phyloP scores from a whole-genome alignment of 2,888 invertebrate species.

The Sympetrum striolatum region DNA sequence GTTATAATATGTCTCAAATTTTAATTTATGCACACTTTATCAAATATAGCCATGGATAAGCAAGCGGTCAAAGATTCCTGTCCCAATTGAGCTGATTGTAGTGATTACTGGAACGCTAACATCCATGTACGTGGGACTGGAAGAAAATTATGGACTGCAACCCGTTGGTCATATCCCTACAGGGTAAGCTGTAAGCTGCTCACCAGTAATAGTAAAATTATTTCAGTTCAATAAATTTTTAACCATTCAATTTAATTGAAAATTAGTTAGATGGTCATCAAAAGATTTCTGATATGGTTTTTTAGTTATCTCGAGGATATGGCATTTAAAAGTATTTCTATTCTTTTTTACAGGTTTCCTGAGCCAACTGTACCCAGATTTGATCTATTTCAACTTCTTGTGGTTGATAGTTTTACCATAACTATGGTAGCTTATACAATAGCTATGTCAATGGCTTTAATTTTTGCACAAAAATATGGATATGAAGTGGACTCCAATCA shows the following conservation, averaged over 20 bases:
- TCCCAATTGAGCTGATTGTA: slow-evolving; percentile 78
- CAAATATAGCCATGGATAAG: slow-evolving; percentile 65
- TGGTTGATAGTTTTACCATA: slow-evolving; percentile 49
- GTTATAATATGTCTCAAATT: background rate
- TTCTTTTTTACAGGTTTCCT: slow-evolving; percentile 52
- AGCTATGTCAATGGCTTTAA: slow-evolving; percentile 57
- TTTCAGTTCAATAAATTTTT: no score
- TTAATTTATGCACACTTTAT: background rate
- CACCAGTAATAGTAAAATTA: background rate
- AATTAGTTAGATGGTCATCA: background rate
- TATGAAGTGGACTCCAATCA: slow-evolving; percentile 57
- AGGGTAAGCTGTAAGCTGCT: slow-evolving; percentile 60
- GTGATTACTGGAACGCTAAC: slow-evolving; percentile 72
- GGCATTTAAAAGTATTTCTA: background rate
- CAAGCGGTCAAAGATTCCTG: slow-evolving; percentile 70
- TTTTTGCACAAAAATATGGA: slow-evolving; percentile 57
- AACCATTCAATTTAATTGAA: background rate
- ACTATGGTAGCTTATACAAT: slow-evolving; percentile 57
- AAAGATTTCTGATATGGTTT: no score
- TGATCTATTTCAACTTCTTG: slow-evolving; percentile 6
- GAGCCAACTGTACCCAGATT: slow-evolving; percentile 52
- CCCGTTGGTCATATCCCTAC: slow-evolving; percentile 74
- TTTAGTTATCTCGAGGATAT: no score
- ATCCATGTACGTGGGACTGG: slow-evolving; percentile 66
- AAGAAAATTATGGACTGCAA: slow-evolving; percentile 62